Conservation (phyloP, 2,888 invertebrate genomes). For the Leptarthrus brevirostris region DNA sequence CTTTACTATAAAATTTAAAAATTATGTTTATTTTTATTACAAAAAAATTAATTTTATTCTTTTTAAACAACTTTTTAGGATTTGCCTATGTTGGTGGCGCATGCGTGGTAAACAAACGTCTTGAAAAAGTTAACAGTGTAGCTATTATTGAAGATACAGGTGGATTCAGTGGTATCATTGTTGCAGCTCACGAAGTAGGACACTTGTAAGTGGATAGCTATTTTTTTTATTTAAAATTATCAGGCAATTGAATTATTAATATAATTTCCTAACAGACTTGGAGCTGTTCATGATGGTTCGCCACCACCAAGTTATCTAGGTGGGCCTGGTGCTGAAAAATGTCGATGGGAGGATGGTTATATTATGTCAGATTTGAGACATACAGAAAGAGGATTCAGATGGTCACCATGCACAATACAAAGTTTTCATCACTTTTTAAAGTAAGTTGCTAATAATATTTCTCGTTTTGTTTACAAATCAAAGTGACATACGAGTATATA, state of each 20-base stretch:
- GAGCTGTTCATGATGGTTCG: constrained; percentile 96
- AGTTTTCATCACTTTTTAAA: constrained; percentile 96
- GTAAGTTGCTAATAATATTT: too few species aligned
- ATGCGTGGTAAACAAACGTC: constrained; percentile 93
- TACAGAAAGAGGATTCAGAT: constrained; percentile 93
- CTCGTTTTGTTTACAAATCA: too few species aligned
- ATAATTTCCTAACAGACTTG: constrained; percentile 73
- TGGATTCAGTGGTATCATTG: constrained; percentile 95
- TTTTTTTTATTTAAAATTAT: neutral
- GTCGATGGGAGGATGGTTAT: constrained; percentile 95
- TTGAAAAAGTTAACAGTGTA: constrained; percentile 95
- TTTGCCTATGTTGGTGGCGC: constrained; percentile 97
- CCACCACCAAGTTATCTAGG: constrained; percentile 94
- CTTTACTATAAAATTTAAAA: neutral
- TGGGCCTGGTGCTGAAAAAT: constrained; percentile 93
- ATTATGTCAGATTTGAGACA: constrained; percentile 95
- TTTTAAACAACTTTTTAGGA: constrained; percentile 70
- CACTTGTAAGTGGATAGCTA: constrained; percentile 82
- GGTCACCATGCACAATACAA: constrained; percentile 92
- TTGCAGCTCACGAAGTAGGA: constrained; percentile 96
- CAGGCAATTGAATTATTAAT: constrained; percentile 10
- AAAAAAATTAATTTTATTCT: too few species aligned
- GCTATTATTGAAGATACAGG: constrained; percentile 97
- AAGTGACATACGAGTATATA: too few species aligned
- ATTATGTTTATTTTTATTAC: too few species aligned